Conservation (phyloP, 92 coral and sea anemone species). For the Micromussa lordhowensis region DNA sequence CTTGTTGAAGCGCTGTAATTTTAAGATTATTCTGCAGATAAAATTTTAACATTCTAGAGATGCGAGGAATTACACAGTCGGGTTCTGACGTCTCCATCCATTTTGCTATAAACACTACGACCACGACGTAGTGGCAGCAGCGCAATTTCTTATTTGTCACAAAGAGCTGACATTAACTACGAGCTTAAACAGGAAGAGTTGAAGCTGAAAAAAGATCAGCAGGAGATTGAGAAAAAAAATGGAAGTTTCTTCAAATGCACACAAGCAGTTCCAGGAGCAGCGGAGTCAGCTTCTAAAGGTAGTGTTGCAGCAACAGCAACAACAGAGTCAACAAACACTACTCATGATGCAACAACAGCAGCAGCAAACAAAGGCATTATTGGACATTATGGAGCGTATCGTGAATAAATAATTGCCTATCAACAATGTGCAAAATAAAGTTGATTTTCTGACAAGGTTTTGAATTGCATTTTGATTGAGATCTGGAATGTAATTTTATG, state of each 20-base stretch:
- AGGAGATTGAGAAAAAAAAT: slow-evolving; percentile 52
- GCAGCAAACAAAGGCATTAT: slow-evolving; percentile 53
- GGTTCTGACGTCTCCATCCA: too few relatives aligned
- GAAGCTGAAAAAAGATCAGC: neutral
- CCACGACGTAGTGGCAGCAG: slow-evolving; percentile 8
- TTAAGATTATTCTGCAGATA: too few relatives aligned
- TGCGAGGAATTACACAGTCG: too few relatives aligned
- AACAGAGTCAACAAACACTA: slow-evolving; percentile 48
- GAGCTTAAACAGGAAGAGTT: too few relatives aligned
- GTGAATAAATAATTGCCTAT: slow-evolving; percentile 45
- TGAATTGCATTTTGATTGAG: too few relatives aligned
- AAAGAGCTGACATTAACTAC: too few relatives aligned
- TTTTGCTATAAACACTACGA: too few relatives aligned
- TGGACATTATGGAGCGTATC: slow-evolving; percentile 49
- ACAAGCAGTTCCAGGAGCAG: slow-evolving; percentile 41
- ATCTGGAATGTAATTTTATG: too few relatives aligned
- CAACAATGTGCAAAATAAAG: slow-evolving; percentile 34
- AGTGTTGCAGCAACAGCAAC: slow-evolving; percentile 38
- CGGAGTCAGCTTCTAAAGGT: slow-evolving; percentile 46
- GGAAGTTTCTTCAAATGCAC: slow-evolving; percentile 32
- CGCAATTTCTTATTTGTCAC: too few relatives aligned
- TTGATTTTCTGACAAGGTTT: too few relatives aligned
- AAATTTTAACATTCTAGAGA: too few relatives aligned
- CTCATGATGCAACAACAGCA: slow-evolving; percentile 58
- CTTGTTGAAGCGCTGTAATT: too few relatives aligned